Evolutionary conservation across 2,113 vertebrate species (phyloP).

Genomic region (Lucifuga dentata): DNA sequence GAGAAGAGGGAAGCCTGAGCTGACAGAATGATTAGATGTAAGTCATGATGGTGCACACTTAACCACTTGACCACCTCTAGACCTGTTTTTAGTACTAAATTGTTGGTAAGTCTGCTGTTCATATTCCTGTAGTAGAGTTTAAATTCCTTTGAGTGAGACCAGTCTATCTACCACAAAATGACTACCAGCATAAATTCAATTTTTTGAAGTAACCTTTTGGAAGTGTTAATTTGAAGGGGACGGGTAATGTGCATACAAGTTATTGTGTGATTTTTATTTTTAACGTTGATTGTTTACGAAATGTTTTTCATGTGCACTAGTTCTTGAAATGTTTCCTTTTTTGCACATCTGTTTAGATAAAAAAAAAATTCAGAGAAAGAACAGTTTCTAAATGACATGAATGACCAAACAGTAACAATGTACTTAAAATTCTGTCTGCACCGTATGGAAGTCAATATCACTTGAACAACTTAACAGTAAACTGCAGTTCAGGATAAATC

Average conservation of each 20-base stretch:
- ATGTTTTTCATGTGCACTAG: slow-evolving; percentile 70
- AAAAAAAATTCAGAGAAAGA: slow-evolving; percentile 50
- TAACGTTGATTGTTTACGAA: slow-evolving; percentile 70
- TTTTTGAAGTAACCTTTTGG: slow-evolving; percentile 49
- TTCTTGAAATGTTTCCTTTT: slow-evolving; percentile 72
- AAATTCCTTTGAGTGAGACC: slow-evolving; percentile 73
- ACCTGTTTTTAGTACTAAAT: neutral
- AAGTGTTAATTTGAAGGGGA: slow-evolving; percentile 83
- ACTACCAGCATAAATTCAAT: slow-evolving; percentile 1
- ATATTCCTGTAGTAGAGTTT: neutral
- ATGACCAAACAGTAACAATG: slow-evolving; percentile 58
- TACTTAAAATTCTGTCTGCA: neutral
- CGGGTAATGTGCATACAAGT: slow-evolving; percentile 78
- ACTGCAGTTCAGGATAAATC: neutral
- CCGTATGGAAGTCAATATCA: slow-evolving; percentile 55
- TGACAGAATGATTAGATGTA: too few relatives aligned
- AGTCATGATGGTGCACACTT: neutral
- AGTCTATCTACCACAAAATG: slow-evolving; percentile 38
- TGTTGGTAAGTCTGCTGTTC: neutral
- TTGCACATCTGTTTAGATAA: slow-evolving; percentile 69
- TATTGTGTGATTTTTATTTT: slow-evolving; percentile 78
- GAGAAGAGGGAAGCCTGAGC: neutral
- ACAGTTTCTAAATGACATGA: slow-evolving; percentile 41
- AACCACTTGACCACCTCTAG: neutral
- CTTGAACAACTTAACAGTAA: neutral